These are phyloP conservation scores for Myrmophylax atrothorax DNA, from an alignment of 2,113 vertebrate genomes.

Conservation along the genomic window DNA sequence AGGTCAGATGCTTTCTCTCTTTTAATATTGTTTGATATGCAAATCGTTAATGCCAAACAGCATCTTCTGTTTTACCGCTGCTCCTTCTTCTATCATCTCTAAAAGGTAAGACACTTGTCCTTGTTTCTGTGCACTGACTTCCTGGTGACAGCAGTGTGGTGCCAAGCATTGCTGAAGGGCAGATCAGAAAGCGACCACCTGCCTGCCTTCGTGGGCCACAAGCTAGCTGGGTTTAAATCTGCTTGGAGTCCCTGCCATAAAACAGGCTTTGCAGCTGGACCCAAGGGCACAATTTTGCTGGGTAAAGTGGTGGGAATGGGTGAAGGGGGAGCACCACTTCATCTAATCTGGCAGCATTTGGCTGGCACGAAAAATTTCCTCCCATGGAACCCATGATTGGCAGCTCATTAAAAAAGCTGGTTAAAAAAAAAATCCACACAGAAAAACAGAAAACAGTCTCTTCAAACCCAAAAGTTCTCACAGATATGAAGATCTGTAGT, in stretches of 20 bases:
- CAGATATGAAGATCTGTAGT: background rate
- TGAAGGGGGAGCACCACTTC: background rate
- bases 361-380: background rate
- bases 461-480: background rate
- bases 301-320: background rate
- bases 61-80: background rate
- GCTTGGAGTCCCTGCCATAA: background rate
- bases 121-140: background rate
- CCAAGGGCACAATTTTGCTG: background rate
- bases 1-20: background rate
- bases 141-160: background rate
- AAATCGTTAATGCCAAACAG: background rate
- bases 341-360: background rate
- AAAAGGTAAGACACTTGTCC: background rate
- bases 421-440: background rate
- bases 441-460: background rate
- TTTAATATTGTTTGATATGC: background rate
- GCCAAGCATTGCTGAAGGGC: background rate
- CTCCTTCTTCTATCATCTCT: background rate
- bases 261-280: background rate
- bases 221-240: background rate
- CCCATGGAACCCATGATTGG: background rate
- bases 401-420: slow-evolving; percentile 12
- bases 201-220: background rate
- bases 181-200: background rate